Evolutionary conservation across 2,797 vertebrate genomes (phyloP).

Genomic region (Hylomyscus alleni): DNA sequence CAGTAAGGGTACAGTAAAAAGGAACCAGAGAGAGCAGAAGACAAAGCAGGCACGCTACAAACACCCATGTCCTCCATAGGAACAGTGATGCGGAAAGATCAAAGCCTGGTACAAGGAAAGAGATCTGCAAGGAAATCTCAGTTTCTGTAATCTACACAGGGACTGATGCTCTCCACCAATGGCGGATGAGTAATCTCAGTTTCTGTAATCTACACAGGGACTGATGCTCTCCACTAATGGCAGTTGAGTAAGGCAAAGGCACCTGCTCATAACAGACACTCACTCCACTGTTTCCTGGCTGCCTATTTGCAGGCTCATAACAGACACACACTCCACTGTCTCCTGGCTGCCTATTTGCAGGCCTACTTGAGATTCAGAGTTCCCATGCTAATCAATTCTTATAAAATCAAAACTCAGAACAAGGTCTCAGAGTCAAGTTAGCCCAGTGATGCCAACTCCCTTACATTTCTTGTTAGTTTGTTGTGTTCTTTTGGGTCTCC

Average conservation of each 20-base stretch:
- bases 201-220: slow-evolving; percentile 7
- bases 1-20: no score
- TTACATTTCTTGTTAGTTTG: not conserved
- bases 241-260: no score
- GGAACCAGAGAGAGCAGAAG: slow-evolving; percentile 31
- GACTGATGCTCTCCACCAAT: not conserved
- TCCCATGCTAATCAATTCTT: not conserved
- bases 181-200: slow-evolving; percentile 11
- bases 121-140: slow-evolving; percentile 21
- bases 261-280: not conserved
- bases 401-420: not conserved
- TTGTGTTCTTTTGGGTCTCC: not conserved
- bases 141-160: slow-evolving; percentile 14
- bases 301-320: not conserved
- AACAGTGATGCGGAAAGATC: slow-evolving; percentile 11
- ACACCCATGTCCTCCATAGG: slow-evolving; percentile 3
- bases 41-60: not conserved
- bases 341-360: not conserved
- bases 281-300: not conserved
- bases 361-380: not conserved
- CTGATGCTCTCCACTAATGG: not conserved
- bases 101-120: not conserved
- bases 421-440: not conserved
- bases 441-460: not conserved
- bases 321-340: not conserved